phyloP scores from a whole-genome alignment of 1,140 invertebrate genomes.

The Calosoma granatense region DNA sequence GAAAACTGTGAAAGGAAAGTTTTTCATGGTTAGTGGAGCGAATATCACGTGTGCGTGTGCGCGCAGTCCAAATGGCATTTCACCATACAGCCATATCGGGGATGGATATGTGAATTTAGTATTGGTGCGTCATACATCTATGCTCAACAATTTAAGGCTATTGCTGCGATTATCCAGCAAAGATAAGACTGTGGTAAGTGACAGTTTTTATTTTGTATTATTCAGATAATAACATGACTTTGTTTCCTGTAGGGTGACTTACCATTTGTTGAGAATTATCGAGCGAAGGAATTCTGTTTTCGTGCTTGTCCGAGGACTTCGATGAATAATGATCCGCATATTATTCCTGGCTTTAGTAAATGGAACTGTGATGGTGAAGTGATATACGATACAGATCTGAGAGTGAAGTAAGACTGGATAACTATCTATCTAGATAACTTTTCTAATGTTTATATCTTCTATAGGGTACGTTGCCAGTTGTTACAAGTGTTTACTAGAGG shows the following conservation, averaged over 20 bases:
- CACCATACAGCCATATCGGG: constrained; percentile 68
- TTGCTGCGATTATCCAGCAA: constrained; percentile 49
- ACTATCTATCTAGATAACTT: constrained; percentile 13
- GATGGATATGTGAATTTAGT: constrained; percentile 75
- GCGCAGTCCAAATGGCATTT: constrained; percentile 64
- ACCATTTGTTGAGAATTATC: constrained; percentile 66
- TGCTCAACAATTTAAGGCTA: constrained; percentile 64
- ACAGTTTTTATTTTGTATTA: neutral
- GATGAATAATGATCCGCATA: constrained; percentile 25
- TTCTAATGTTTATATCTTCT: constrained; percentile 18
- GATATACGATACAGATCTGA: constrained; percentile 53
- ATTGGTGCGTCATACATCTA: constrained; percentile 60
- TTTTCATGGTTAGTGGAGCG: constrained; percentile 68
- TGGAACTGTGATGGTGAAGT: constrained; percentile 87
- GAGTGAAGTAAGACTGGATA: constrained; percentile 47
- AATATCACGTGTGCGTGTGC: constrained; percentile 71
- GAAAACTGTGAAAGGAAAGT: constrained; percentile 59
- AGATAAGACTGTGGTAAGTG: constrained; percentile 47
- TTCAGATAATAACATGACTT: neutral
- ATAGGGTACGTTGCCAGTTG: constrained; percentile 36
- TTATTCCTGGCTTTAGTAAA: constrained; percentile 41
- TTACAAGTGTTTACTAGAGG: constrained; percentile 30
- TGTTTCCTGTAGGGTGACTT: constrained; percentile 56
- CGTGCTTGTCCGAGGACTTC: constrained; percentile 34
- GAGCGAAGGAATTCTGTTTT: constrained; percentile 64